These are phyloP conservation scores for Baronia brevicornis DNA, from an alignment of 2,888 invertebrate species.

Conservation along the genomic window DNA sequence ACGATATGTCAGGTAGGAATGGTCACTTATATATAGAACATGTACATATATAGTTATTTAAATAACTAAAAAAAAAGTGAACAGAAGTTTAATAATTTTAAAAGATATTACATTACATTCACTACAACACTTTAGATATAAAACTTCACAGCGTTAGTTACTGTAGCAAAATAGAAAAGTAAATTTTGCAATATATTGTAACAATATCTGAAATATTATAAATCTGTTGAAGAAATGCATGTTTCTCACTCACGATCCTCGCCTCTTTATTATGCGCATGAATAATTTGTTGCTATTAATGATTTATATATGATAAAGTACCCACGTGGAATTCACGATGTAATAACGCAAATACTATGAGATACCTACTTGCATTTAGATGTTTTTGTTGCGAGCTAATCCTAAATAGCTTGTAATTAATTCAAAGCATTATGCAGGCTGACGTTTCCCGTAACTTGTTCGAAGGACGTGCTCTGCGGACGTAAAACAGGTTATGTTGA, in stretches of 20 bases:
- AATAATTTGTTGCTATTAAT: slow-evolving; percentile 68
- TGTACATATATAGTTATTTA: no score
- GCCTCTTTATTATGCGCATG: slow-evolving; percentile 69
- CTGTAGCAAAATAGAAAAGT: slow-evolving; percentile 15
- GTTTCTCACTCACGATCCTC: slow-evolving; percentile 53
- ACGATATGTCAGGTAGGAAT: no score
- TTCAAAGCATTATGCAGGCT: no score
- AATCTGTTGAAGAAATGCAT: slow-evolving; percentile 49
- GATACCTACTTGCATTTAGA: slow-evolving; percentile 7
- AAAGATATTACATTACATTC: no score
- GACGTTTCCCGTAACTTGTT: no score
- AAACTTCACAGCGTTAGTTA: no score
- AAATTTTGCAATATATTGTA: slow-evolving; percentile 20
- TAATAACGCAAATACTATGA: slow-evolving; percentile 25
- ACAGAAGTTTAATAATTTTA: no score
- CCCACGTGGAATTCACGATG: slow-evolving; percentile 47
- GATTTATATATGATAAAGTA: slow-evolving; percentile 66
- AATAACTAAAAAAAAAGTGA: no score
- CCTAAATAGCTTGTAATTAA: not conserved
- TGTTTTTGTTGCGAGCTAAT: slow-evolving; percentile 4
- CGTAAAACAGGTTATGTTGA: no score
- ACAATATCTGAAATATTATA: slow-evolving; percentile 30
- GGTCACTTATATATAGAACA: no score
- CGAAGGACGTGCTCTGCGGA: no score
- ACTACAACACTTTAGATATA: no score